Conservation (phyloP, 1,140 invertebrate species). For the Drosophila nikananu region DNA sequence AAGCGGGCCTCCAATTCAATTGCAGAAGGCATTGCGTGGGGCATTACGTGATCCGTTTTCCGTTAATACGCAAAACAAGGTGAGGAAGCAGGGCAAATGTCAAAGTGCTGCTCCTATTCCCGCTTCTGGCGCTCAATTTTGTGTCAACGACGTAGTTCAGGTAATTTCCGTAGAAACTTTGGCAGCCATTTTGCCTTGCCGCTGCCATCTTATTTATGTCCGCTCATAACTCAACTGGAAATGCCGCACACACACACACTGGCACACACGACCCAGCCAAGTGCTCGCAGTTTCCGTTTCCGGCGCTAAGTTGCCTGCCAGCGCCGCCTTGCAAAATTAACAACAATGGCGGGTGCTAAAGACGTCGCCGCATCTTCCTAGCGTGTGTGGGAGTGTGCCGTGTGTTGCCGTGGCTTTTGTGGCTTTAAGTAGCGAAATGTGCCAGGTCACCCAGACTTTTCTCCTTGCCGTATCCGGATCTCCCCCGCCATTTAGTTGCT, state of each 20-base stretch:
- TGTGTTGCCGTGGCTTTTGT: conserved; percentile 78
- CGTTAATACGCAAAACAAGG: conserved; percentile 25
- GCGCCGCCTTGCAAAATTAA: conserved; percentile 75
- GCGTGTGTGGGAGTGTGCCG: background rate
- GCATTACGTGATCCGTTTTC: conserved; percentile 36
- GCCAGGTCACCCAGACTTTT: conserved; percentile 47
- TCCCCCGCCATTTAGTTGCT: conserved; percentile 60
- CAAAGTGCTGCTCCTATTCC: conserved; percentile 49
- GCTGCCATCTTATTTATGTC: conserved; percentile 81
- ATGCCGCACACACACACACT: conserved; percentile 53
- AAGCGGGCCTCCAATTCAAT: conserved; percentile 37
- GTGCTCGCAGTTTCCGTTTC: conserved; percentile 81
- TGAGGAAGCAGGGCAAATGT: conserved; percentile 24
- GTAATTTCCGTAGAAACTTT: conserved; percentile 77
- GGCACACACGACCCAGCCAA: conserved; percentile 42
- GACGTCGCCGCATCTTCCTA: conserved; percentile 58
- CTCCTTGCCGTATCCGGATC: background rate
- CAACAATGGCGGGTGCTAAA: conserved; percentile 83
- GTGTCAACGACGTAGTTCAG: conserved; percentile 80
- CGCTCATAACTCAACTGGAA: conserved; percentile 81
- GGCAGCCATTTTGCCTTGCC: conserved; percentile 72
- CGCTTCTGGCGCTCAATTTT: conserved; percentile 64
- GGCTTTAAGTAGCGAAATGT: conserved; percentile 82
- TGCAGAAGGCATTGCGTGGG: conserved; percentile 16
- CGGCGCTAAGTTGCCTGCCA: conserved; percentile 64